Base-by-base conservation (phyloP, 2,797 vertebrate species). In the Rhynchonycteris naso region DNA sequence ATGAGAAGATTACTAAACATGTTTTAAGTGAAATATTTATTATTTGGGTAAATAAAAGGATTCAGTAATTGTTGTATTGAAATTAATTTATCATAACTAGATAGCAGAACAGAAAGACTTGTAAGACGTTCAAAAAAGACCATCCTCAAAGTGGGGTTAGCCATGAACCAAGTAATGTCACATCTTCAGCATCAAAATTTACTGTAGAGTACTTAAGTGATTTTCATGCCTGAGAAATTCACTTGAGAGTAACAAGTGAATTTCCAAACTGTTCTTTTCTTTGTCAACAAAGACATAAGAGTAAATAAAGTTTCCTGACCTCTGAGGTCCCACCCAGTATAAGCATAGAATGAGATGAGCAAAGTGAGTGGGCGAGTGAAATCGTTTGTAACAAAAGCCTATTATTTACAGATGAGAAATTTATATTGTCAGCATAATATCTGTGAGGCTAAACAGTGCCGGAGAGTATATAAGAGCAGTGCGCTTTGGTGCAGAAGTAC, bases 391-490 rank as follows among this genome's bases (percentile, higher is more conserved):
- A 97, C 93, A 96, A 97, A 96, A 96, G 33, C 95, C 59, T 83
- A 97, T 97, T 97, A 97, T 96, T 97, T 97, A 97, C 97, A 97
- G 97, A 97, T 97, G 96, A 97, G 89, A 97, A 97, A 97, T 97
- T 97, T 97, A 97, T 97, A 97, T 95, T 97, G 97, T 97, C 97
- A 97, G 97, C 95, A 0, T 94, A 97, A 94, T 96, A 93, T 97
- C 93, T 97, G 76, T 22, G 91, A 90, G 90, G 33, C 94, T 96
- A 91, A 97, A 65, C 89, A 97, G 97, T 97, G 96, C 98, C 97
- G 98, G 98, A 98, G 98, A 97, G 95, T 96, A 81, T 97, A 98
- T 98, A 99, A 98, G 98, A 97, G 96, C 98, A 88, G 94, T 82
- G 95, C 54, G 54, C 94, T 96, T 43, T 83, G 97, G 97, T 86